Evolutionary conservation across 2,113 vertebrate species (phyloP).

Genomic region (Hydropotes inermis): DNA sequence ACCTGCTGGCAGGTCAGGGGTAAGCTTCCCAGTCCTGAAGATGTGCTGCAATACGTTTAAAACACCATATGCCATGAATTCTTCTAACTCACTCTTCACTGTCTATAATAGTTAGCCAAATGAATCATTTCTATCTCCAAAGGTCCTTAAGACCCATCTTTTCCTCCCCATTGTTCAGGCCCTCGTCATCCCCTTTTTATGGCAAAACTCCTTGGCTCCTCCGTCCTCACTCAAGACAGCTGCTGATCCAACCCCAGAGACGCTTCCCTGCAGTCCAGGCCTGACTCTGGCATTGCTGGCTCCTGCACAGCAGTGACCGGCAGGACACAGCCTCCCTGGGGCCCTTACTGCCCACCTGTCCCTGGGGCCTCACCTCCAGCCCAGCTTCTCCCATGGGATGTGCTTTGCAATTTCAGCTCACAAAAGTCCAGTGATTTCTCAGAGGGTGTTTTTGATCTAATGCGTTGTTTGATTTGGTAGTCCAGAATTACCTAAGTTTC

Average conservation of each 20-base stretch:
- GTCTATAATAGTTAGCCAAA: background rate
- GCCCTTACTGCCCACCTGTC: background rate
- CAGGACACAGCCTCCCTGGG: fast-evolving
- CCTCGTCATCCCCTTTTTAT: background rate
- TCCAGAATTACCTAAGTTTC: background rate
- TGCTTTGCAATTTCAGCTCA: background rate
- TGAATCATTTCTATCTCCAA: background rate
- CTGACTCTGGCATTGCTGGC: background rate
- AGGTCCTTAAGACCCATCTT: background rate
- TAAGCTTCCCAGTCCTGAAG: background rate
- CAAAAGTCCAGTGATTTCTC: background rate
- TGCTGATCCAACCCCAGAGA: background rate
- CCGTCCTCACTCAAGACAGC: background rate
- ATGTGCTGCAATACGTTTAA: background rate
- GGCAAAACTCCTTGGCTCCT: background rate
- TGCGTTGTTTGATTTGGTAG: background rate
- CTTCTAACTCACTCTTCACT: background rate
- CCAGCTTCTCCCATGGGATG: background rate
- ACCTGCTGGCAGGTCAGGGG: background rate
- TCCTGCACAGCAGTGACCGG: background rate
- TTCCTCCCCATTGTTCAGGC: background rate
- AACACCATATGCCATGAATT: background rate
- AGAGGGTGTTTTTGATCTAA: background rate
- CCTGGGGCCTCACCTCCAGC: background rate
- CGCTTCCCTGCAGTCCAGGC: background rate